Evolutionary conservation across 2,888 invertebrate genomes (phyloP).

Genomic region (Drosophila dives): DNA sequence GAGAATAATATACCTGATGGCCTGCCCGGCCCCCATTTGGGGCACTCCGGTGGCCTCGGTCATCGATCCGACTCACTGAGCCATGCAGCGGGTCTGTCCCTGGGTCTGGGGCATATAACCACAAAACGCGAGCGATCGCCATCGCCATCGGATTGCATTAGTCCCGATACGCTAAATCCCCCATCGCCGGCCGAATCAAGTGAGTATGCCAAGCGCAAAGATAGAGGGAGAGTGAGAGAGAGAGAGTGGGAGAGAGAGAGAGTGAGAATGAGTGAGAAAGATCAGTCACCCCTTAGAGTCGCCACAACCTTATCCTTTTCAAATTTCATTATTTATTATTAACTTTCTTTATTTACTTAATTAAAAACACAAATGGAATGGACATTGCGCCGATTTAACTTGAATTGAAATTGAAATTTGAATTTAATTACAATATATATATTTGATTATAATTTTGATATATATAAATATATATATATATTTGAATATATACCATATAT

Average conservation of each 20-base stretch:
- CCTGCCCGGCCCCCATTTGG: constrained; percentile 87
- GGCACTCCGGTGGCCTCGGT: constrained; percentile 84
- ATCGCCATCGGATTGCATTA: constrained; percentile 94
- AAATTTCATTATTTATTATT: constrained; percentile 13
- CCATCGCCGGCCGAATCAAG: constrained; percentile 96
- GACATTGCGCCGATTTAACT: constrained; percentile 72
- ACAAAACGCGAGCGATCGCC: constrained; percentile 95
- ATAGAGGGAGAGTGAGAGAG: too few relatives aligned
- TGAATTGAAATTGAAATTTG: constrained; percentile 3
- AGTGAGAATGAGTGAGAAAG: not conserved
- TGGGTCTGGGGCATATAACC: constrained; percentile 88
- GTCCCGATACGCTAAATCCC: constrained; percentile 95
- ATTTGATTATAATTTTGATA: constrained; percentile 56
- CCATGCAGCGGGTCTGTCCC: constrained; percentile 87
- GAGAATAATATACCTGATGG: constrained; percentile 97
- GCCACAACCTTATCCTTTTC: constrained; percentile 8
- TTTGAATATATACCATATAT: constrained; percentile 26
- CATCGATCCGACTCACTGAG: constrained; percentile 85
- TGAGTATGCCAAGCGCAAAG: constrained; percentile 86
- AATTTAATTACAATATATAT: constrained; percentile 38
- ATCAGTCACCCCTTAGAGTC: not conserved
- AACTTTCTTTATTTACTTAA: constrained; percentile 40
- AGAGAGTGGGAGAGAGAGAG: not conserved
- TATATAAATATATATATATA: constrained; percentile 39
- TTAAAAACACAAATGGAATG: constrained; percentile 75